Conservation (phyloP, 2,888 invertebrate genomes). For the Lutraria lutraria region DNA sequence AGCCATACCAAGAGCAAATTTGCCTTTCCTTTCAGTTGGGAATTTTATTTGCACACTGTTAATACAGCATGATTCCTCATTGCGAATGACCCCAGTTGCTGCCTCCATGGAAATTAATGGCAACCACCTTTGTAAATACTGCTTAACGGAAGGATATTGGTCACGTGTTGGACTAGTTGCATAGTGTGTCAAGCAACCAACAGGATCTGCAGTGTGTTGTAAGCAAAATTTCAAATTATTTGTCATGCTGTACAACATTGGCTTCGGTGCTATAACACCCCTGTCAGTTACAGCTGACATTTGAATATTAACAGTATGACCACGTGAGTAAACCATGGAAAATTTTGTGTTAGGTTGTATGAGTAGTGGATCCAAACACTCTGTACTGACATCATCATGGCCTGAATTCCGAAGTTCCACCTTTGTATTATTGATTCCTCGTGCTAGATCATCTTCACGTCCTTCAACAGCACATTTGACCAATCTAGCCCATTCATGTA, state of each 20-base stretch:
- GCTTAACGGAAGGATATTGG: conserved; percentile 41
- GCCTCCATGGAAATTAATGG: conserved; percentile 77
- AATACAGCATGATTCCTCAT: conserved; percentile 69
- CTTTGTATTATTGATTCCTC: conserved; percentile 30
- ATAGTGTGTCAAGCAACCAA: conserved; percentile 66
- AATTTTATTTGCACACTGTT: conserved; percentile 70
- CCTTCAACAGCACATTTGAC: conserved; percentile 47
- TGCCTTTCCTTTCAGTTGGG: conserved; percentile 54
- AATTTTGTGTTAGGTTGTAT: conserved; percentile 67
- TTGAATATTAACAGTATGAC: conserved; percentile 68
- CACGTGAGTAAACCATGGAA: conserved; percentile 65
- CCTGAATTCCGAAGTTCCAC: conserved; percentile 3
- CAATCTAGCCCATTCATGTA: conserved; percentile 47
- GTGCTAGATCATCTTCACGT: conserved; percentile 22
- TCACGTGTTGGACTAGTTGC: conserved; percentile 63
- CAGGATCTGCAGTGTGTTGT: conserved; percentile 72
- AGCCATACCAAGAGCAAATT: conserved; percentile 61
- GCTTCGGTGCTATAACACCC: conserved; percentile 67
- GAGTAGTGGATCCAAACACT: conserved; percentile 35
- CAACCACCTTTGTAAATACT: conserved; percentile 72
- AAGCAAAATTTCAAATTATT: conserved; percentile 70
- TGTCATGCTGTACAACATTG: conserved; percentile 72
- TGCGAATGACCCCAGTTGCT: conserved; percentile 65
- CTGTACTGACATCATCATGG: conserved; percentile 59
- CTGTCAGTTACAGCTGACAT: conserved; percentile 65